phyloP scores from a whole-genome alignment of 2,113 vertebrate species.

The Chloropsis hardwickii region DNA sequence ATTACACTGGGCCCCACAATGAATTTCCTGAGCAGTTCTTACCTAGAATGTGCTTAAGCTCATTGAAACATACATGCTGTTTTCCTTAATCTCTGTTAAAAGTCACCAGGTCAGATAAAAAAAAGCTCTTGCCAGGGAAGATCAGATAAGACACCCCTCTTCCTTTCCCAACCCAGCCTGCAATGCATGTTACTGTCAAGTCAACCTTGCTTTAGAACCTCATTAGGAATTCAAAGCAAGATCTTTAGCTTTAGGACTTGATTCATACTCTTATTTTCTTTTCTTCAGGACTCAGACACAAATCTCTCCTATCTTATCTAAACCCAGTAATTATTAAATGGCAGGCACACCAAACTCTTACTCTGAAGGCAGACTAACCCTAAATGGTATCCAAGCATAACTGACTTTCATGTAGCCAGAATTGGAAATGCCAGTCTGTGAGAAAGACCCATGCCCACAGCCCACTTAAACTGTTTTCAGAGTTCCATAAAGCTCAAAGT shows the following conservation, averaged over 20 bases:
- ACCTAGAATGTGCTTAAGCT: neutral
- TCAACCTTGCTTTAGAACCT: neutral
- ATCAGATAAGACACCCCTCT: neutral
- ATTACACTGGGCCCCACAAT: accelerated
- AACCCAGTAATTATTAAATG: neutral
- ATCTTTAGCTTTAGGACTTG: neutral
- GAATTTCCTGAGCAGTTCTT: neutral
- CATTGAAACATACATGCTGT: neutral
- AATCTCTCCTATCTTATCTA: neutral
- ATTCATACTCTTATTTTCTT: neutral
- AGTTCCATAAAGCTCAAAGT: neutral
- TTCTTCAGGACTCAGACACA: neutral
- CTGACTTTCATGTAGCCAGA: neutral
- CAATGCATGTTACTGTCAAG: neutral
- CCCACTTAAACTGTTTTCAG: neutral
- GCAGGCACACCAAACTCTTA: neutral
- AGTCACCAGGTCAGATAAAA: neutral
- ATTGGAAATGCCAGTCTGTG: neutral
- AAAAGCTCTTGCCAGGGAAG: neutral
- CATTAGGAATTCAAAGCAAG: neutral
- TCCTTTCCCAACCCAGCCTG: neutral
- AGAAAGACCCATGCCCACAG: neutral
- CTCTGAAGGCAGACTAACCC: neutral
- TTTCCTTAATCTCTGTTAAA: neutral
- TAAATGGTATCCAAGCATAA: neutral